These are phyloP conservation scores for Syrmaticus mikado DNA, from an alignment of 2,113 vertebrate species.

Conservation along the genomic window DNA sequence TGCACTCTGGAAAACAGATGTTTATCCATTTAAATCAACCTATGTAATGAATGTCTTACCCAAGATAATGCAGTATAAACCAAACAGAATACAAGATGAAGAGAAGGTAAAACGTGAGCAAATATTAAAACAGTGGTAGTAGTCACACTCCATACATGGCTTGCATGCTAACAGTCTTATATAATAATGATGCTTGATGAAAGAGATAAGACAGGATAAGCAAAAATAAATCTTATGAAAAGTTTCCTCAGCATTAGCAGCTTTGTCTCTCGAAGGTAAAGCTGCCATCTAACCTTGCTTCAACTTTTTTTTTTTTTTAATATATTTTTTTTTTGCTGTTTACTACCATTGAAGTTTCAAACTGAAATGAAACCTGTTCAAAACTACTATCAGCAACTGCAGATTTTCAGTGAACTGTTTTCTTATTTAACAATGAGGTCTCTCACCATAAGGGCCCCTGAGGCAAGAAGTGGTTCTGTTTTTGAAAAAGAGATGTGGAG, in stretches of 20 bases:
- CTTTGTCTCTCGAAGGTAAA: conserved; percentile 27
- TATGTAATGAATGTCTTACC: neutral
- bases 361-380: conserved; percentile 1
- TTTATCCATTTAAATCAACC: neutral
- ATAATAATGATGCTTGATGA: neutral
- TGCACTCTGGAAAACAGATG: accelerated
- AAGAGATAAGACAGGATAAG: conserved; percentile 5
- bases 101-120: neutral
- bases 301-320: neutral
- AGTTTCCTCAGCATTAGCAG: neutral
- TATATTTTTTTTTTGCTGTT: neutral
- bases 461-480: conserved; percentile 15
- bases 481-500: neutral
- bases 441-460: conserved; percentile 21
- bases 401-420: neutral
- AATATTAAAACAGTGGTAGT: neutral
- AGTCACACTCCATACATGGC: neutral
- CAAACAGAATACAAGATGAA: neutral
- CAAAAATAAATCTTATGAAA: conserved; percentile 11
- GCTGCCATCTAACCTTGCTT: neutral
- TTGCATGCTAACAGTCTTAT: neutral
- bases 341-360: neutral
- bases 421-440: neutral
- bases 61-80: neutral
- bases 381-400: neutral